A percentile compares a stretch with the other conserved stretches of the same genome.
phyloP scores from a whole-genome alignment of 2,797 vertebrate genomes.

The Limosa lapponica region DNA sequence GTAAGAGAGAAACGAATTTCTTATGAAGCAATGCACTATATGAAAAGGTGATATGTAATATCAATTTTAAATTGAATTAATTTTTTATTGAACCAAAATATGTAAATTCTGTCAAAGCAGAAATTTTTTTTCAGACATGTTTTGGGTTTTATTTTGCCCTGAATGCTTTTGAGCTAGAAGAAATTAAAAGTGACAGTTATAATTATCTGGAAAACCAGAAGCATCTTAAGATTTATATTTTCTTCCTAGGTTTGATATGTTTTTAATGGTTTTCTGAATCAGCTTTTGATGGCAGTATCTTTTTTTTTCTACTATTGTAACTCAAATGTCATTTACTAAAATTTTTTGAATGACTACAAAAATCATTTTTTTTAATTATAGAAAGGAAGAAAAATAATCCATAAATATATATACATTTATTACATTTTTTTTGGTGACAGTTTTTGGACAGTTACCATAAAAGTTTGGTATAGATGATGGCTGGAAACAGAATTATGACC shows the following conservation, averaged over 20 bases:
- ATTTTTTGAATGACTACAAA: background rate
- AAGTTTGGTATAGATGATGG: background rate
- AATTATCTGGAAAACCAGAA: background rate
- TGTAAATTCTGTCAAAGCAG: background rate
- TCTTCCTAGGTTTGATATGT: background rate
- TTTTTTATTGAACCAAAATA: background rate
- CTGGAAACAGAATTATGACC: background rate
- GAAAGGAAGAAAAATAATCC: background rate
- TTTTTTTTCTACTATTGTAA: background rate
- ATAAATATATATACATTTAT: background rate
- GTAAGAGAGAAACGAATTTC: background rate
- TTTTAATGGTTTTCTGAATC: background rate
- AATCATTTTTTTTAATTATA: fast-evolving
- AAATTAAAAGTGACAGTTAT: background rate
- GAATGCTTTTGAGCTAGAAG: background rate
- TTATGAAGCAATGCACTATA: background rate
- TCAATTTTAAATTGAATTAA: background rate
- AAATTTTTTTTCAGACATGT: background rate
- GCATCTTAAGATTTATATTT: background rate
- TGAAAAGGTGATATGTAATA: background rate
- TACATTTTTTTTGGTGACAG: background rate
- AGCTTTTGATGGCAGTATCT: background rate
- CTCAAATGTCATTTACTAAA: background rate
- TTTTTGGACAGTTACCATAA: background rate
- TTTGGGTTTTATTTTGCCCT: background rate